Evolutionary conservation across 1,140 invertebrate species (phyloP).

Genomic region (Drosophila lini): DNA sequence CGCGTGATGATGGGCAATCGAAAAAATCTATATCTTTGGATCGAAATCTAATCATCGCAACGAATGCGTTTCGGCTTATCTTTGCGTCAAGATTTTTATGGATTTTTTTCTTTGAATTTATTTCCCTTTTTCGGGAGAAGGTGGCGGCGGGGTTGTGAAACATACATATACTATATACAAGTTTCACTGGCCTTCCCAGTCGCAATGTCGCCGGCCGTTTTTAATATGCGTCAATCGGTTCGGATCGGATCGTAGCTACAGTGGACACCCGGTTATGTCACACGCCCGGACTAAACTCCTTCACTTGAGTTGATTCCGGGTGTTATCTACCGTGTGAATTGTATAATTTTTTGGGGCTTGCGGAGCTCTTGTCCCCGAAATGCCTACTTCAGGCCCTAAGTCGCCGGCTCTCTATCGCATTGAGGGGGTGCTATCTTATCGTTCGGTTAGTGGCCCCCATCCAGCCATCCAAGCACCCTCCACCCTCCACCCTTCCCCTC

Average conservation of each 20-base stretch:
- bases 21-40: constrained; percentile 5
- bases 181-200: constrained; percentile 34
- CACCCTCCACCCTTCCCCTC: background rate
- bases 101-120: background rate
- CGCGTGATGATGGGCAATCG: constrained; percentile 13
- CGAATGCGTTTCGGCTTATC: constrained; percentile 6
- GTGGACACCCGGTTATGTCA: constrained; percentile 37
- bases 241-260: constrained; percentile 3
- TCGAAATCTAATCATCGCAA: constrained; percentile 15
- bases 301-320: constrained; percentile 13
- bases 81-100: constrained; percentile 15
- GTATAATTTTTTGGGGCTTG: constrained; percentile 32
- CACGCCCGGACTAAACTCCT: constrained; percentile 5
- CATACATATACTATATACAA: background rate
- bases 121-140: background rate
- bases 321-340: constrained; percentile 34
- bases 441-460: constrained; percentile 6
- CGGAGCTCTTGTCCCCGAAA: constrained; percentile 38
- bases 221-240: constrained; percentile 49
- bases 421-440: constrained; percentile 54
- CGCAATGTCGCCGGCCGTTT: constrained; percentile 50
- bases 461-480: constrained; percentile 2
- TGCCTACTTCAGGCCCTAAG: constrained; percentile 43
- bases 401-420: constrained; percentile 41
- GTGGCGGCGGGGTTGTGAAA: background rate